These are phyloP conservation scores for Brachypalpus laphriformis DNA, from an alignment of 2,888 invertebrate genomes.

Conservation along the genomic window DNA sequence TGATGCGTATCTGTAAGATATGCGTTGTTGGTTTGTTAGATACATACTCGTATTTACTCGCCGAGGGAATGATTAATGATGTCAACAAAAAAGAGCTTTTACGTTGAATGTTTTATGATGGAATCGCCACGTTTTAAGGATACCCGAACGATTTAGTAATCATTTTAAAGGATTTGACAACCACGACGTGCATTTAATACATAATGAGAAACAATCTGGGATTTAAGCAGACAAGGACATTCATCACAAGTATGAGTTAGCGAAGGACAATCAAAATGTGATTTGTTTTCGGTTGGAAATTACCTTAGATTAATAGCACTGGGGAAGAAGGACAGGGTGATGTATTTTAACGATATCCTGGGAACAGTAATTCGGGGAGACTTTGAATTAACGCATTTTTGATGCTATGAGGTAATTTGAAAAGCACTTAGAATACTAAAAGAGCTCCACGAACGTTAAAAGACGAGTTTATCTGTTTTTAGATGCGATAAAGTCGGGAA, in stretches of 20 bases:
- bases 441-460: not conserved
- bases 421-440: constrained; percentile 4
- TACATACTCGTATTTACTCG: not conserved
- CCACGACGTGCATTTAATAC: constrained; percentile 3
- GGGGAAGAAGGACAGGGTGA: not conserved
- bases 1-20: constrained; percentile 4
- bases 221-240: constrained; percentile 5
- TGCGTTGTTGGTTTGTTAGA: not conserved
- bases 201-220: not conserved
- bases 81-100: constrained; percentile 14
- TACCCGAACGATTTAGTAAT: constrained; percentile 34
- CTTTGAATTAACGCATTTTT: not conserved
- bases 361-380: not conserved
- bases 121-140: not conserved
- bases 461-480: not conserved
- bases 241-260: constrained; percentile 1
- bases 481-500: not conserved
- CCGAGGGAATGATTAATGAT: constrained; percentile 26
- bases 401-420: not conserved
- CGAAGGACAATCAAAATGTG: constrained; percentile 31
- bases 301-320: not conserved
- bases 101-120: not conserved
- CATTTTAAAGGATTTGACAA: constrained; percentile 48
- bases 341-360: constrained; percentile 5
- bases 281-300: not conserved